phyloP scores from a whole-genome alignment of 1,140 invertebrate species.

The Tachypleus tridentatus region DNA sequence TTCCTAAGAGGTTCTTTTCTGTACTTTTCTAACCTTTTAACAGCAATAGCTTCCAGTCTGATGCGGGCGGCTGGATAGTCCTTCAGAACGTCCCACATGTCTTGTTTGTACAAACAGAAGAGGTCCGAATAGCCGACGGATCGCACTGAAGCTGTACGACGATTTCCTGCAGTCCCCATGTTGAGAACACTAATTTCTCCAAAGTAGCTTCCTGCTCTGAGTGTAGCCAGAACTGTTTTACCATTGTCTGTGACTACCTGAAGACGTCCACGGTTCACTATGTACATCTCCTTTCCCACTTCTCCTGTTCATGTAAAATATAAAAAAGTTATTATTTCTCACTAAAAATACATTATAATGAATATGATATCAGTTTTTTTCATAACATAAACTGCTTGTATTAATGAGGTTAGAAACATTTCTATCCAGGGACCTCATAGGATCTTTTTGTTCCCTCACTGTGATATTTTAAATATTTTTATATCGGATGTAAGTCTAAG shows the following conservation, averaged over 20 bases:
- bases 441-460: no score
- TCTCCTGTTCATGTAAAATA: constrained; percentile 55
- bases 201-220: constrained; percentile 97
- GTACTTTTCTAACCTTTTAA: constrained; percentile 91
- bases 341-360: no score
- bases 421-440: no score
- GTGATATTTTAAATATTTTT: no score
- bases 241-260: constrained; percentile 96
- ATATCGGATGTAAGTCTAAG: no score
- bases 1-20: constrained; percentile 82
- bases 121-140: constrained; percentile 97
- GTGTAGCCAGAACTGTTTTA: constrained; percentile 87
- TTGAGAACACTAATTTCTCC: constrained; percentile 99
- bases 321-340: constrained; percentile 1
- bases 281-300: constrained; percentile 99
- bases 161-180: constrained; percentile 98
- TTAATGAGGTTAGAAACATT: no score
- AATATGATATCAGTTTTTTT: no score
- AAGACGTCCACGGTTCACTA: constrained; percentile 88
- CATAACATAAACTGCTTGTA: no score
- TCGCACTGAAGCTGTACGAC: constrained; percentile 87
- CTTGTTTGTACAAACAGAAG: constrained; percentile 89
- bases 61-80: constrained; percentile 94
- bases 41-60: constrained; percentile 90
- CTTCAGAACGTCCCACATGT: constrained; percentile 99